Percentiles rank a stretch among this genome's conserved stretches.
These are phyloP conservation scores for Typhlomys cinereus DNA, from an alignment of 2,113 vertebrate species.

Conservation along the genomic window DNA sequence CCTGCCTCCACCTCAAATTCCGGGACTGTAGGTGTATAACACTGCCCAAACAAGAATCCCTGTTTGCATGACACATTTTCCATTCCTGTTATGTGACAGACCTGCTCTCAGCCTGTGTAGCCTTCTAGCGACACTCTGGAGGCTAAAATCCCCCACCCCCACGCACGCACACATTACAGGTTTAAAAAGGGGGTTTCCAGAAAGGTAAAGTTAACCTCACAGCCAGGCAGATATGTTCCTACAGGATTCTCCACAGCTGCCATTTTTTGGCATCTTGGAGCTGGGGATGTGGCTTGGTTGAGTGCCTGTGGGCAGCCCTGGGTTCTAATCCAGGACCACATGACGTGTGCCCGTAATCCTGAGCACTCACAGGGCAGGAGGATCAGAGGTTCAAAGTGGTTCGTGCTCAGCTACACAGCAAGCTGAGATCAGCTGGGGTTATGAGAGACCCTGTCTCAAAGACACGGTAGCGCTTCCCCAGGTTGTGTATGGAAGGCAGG, in stretches of 20 bases:
- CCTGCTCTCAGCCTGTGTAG: not conserved
- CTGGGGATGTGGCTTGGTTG: not conserved
- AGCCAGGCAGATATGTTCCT: not conserved
- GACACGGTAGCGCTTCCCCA: not conserved
- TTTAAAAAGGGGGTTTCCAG: not conserved
- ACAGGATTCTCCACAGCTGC: not conserved
- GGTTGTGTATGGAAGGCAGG: not conserved
- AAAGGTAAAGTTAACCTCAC: not conserved
- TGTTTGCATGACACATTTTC: not conserved
- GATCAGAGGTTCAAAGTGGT: not conserved
- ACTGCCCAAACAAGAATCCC: not conserved
- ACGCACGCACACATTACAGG: not conserved
- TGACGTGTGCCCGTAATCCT: too few relatives aligned
- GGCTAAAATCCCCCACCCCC: not conserved
- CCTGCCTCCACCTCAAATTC: not conserved
- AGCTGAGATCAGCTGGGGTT: not conserved
- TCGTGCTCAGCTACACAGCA: not conserved
- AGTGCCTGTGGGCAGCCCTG: not conserved
- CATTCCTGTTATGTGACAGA: fast-evolving
- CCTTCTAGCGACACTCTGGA: not conserved
- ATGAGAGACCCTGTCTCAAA: not conserved
- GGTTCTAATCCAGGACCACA: too few relatives aligned
- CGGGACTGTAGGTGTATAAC: not conserved
- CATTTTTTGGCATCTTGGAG: not conserved
- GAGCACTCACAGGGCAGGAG: not conserved